Evolutionary conservation across 1,140 invertebrate genomes (phyloP).

Genomic region (Hypothenemus hampei): DNA sequence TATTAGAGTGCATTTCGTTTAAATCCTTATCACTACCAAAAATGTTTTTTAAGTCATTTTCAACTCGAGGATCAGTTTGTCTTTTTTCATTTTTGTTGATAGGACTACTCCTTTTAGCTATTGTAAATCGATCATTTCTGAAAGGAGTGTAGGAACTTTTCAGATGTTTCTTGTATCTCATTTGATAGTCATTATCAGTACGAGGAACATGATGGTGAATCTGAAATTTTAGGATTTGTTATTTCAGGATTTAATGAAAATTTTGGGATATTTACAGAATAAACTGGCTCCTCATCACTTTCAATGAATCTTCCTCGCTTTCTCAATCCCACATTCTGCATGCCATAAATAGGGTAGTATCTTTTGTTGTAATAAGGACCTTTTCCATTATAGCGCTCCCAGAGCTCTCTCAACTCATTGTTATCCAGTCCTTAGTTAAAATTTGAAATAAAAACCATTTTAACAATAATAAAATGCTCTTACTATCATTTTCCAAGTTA

Average conservation of each 20-base stretch:
- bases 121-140: conserved; percentile 54
- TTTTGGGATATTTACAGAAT: conserved; percentile 12
- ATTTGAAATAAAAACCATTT: conserved; percentile 6
- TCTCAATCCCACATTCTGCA: conserved; percentile 35
- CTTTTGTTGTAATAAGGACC: conserved; percentile 9
- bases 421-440: conserved; percentile 10
- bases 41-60: conserved; percentile 52
- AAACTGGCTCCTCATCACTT: conserved; percentile 21
- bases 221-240: conserved; percentile 4
- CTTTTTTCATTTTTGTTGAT: conserved; percentile 38
- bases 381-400: conserved; percentile 37
- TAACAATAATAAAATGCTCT: neutral
- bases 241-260: conserved; percentile 4
- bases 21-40: conserved; percentile 46
- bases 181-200: conserved; percentile 17
- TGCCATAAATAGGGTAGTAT: conserved; percentile 36
- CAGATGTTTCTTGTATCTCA: conserved; percentile 19
- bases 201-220: conserved; percentile 21
- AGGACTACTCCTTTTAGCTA: conserved; percentile 56
- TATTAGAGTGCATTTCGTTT: conserved; percentile 27
- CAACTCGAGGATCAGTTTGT: conserved; percentile 48
- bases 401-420: conserved; percentile 46
- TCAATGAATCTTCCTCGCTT: conserved; percentile 32
- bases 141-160: conserved; percentile 23
- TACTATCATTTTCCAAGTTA: conserved; percentile 47